phyloP scores from a whole-genome alignment of 2,113 vertebrate genomes.

The Chunga burmeisteri region DNA sequence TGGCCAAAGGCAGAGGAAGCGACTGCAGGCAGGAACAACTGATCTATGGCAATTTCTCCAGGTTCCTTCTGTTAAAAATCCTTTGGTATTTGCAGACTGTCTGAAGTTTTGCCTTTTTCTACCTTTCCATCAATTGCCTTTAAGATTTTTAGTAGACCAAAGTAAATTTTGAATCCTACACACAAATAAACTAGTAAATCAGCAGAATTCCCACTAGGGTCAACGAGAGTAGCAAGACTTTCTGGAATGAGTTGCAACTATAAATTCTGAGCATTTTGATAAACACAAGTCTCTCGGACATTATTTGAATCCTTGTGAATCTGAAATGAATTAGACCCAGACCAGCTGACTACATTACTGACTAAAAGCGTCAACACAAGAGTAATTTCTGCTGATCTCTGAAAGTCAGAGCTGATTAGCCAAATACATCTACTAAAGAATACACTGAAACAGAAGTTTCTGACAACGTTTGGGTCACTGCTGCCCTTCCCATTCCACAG shows the following conservation, averaged over 20 bases:
- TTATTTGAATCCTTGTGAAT: slow-evolving; percentile 44
- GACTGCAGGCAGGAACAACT: background rate
- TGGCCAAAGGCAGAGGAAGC: background rate
- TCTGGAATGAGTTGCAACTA: background rate
- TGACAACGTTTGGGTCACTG: background rate
- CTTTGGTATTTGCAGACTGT: background rate
- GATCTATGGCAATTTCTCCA: background rate
- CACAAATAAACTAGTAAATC: background rate
- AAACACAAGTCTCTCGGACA: slow-evolving; percentile 18
- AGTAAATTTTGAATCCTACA: background rate
- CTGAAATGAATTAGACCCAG: slow-evolving; percentile 33
- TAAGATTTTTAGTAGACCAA: background rate
- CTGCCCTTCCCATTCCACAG: background rate
- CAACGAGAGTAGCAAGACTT: slow-evolving; percentile 1
- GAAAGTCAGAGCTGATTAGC: slow-evolving; percentile 52
- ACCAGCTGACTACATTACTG: slow-evolving; percentile 53
- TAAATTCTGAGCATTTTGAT: background rate
- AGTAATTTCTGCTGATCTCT: slow-evolving; percentile 61
- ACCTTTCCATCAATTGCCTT: background rate
- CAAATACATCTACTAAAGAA: slow-evolving; percentile 53
- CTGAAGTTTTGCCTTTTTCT: background rate
- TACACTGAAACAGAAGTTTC: slow-evolving; percentile 45
- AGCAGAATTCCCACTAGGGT: background rate
- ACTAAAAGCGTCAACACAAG: slow-evolving; percentile 55
- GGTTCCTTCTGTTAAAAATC: background rate